Evolutionary conservation across 2,888 invertebrate genomes (phyloP).

Genomic region (Horisme vitalbata): DNA sequence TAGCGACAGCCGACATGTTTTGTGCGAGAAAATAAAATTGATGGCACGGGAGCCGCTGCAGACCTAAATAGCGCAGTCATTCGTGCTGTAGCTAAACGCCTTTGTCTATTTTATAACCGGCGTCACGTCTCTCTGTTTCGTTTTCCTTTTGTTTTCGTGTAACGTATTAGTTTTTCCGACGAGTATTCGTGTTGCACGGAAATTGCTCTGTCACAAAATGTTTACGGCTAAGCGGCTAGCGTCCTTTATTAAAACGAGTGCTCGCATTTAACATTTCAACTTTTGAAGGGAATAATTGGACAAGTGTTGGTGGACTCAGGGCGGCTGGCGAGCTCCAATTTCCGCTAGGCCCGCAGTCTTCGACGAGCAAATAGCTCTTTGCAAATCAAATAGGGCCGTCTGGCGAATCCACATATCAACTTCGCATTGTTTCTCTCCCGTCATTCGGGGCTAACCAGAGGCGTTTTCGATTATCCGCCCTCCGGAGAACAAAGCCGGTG

Average conservation of each 20-base stretch:
- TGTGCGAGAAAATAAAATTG: slow-evolving; percentile 82
- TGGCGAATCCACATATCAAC: slow-evolving; percentile 80
- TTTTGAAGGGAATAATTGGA: slow-evolving; percentile 69
- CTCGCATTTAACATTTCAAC: slow-evolving; percentile 52
- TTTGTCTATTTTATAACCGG: slow-evolving; percentile 78
- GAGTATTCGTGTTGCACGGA: slow-evolving; percentile 63
- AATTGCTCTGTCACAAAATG: slow-evolving; percentile 63
- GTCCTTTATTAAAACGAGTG: slow-evolving; percentile 60
- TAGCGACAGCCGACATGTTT: slow-evolving; percentile 81
- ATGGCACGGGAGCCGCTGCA: slow-evolving; percentile 72
- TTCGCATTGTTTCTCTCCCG: slow-evolving; percentile 78
- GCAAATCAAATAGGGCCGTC: slow-evolving; percentile 80
- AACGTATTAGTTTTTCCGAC: slow-evolving; percentile 71
- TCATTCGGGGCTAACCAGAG: slow-evolving; percentile 76
- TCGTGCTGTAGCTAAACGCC: slow-evolving; percentile 75
- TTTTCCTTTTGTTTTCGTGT: slow-evolving; percentile 64
- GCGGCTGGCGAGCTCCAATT: slow-evolving; percentile 65
- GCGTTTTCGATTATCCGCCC: slow-evolving; percentile 81
- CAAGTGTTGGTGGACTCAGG: slow-evolving; percentile 67
- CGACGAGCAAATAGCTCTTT: slow-evolving; percentile 76
- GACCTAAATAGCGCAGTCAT: slow-evolving; percentile 76
- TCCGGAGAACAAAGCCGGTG: slow-evolving; percentile 77
- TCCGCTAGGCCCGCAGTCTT: slow-evolving; percentile 73
- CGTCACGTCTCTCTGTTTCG: slow-evolving; percentile 59
- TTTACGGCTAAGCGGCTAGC: slow-evolving; percentile 46